phyloP scores from a whole-genome alignment of 2,888 invertebrate genomes.

The Helleia helle region DNA sequence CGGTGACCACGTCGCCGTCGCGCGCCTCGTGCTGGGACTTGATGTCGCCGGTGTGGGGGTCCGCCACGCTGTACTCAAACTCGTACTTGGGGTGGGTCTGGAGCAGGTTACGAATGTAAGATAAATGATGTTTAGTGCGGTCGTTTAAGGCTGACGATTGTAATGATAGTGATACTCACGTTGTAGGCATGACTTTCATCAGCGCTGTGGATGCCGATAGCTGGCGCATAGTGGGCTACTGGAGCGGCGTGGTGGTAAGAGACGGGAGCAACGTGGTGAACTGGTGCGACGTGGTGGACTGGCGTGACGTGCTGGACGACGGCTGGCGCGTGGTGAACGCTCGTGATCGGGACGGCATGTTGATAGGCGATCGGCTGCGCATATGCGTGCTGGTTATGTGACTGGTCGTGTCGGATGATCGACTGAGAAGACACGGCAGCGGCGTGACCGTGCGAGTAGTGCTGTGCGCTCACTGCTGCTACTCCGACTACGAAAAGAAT shows the following conservation, averaged over 20 bases:
- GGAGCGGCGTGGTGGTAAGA: slow-evolving; percentile 6
- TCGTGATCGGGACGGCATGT: slow-evolving; percentile 3
- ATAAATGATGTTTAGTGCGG: slow-evolving; percentile 27
- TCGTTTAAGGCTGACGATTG: background rate
- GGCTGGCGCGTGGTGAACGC: slow-evolving; percentile 27
- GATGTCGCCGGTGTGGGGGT: slow-evolving; percentile 71
- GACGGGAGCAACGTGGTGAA: slow-evolving; percentile 16
- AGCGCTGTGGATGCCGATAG: background rate
- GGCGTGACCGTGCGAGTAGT: slow-evolving; percentile 23
- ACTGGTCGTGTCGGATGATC: slow-evolving; percentile 21
- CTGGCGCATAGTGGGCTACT: background rate
- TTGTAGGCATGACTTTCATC: slow-evolving; percentile 35
- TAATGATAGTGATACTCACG: slow-evolving; percentile 28
- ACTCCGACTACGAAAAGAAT: slow-evolving; percentile 18
- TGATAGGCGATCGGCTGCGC: slow-evolving; percentile 10
- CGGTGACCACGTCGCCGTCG: slow-evolving; percentile 65
- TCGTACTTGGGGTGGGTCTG: slow-evolving; percentile 68
- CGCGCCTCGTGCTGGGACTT: slow-evolving; percentile 76
- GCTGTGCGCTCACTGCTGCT: slow-evolving; percentile 30
- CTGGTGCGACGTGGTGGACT: slow-evolving; percentile 10
- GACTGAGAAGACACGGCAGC: slow-evolving; percentile 22
- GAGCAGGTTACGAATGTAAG: background rate
- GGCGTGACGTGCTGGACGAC: slow-evolving; percentile 13
- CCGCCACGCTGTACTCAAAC: slow-evolving; percentile 66
- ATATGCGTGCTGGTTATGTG: slow-evolving; percentile 18